Percentiles rank a stretch among this genome's conserved stretches.
Conservation (phyloP, 2,113 vertebrate species). For the Grallaria varia region DNA sequence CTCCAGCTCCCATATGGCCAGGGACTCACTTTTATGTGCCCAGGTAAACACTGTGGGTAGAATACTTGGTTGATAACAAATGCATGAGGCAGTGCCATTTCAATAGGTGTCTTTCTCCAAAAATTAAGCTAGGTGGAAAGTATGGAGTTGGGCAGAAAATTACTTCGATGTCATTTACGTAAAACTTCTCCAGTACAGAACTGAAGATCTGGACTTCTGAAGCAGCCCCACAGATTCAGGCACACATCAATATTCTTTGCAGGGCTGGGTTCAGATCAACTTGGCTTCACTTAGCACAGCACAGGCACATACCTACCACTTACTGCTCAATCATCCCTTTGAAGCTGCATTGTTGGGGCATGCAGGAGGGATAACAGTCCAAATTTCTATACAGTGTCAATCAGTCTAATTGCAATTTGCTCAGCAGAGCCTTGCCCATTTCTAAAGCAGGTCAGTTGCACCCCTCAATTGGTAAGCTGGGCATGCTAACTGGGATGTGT, state of each 20-base stretch:
- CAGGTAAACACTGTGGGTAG: no score
- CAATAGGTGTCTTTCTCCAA: background rate
- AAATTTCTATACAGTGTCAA: background rate
- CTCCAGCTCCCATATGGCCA: background rate
- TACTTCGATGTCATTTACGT: background rate
- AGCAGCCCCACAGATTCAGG: background rate
- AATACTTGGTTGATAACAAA: background rate
- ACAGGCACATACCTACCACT: background rate
- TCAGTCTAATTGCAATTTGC: background rate
- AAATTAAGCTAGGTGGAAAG: background rate
- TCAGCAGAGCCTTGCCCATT: background rate
- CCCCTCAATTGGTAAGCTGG: background rate
- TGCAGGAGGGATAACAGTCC: background rate
- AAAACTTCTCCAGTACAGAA: background rate
- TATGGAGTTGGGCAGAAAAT: background rate
- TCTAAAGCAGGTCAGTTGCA: background rate
- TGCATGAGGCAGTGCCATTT: background rate
- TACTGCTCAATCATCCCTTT: background rate
- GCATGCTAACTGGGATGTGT: background rate
- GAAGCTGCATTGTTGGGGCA: background rate
- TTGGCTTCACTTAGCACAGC: background rate
- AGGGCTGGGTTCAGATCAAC: background rate
- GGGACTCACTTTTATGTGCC: fast-evolving
- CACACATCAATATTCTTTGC: background rate
- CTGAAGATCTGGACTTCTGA: background rate